Percentiles rank a stretch among this genome's conserved stretches.
These are phyloP conservation scores for Trichechus manatus DNA, from an alignment of 2,113 vertebrate genomes.

Conservation along the genomic window DNA sequence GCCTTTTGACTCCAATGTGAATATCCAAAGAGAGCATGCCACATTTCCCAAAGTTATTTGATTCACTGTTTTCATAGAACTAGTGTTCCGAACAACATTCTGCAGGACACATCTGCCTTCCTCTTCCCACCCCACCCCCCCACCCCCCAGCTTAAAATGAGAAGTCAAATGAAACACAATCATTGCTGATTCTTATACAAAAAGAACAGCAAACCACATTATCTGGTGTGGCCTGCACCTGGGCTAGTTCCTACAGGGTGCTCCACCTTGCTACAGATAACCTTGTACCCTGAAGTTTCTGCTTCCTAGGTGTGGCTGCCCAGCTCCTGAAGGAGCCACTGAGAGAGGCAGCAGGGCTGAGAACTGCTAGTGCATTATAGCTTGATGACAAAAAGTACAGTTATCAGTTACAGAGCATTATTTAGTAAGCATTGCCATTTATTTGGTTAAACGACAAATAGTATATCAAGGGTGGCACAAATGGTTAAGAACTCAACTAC, in stretches of 20 bases:
- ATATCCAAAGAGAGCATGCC: neutral
- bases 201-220: neutral
- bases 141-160: slow-evolving; percentile 8
- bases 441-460: neutral
- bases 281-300: neutral
- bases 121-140: neutral
- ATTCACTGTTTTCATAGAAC: neutral
- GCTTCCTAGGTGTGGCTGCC: too few species aligned
- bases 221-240: neutral
- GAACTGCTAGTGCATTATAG: neutral
- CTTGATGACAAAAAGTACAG: neutral
- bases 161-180: neutral
- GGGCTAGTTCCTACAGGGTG: neutral
- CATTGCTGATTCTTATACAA: neutral
- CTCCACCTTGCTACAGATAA: neutral
- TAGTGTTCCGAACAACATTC: neutral
- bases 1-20: neutral
- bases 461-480: neutral
- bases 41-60: neutral
- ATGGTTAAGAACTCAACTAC: neutral
- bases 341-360: neutral
- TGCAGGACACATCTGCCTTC: neutral
- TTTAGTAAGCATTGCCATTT: neutral
- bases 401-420: neutral
- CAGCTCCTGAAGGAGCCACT: neutral